Base-by-base conservation (phyloP, 2,888 invertebrate species). In the Xestoiulus laeticollis region DNA sequence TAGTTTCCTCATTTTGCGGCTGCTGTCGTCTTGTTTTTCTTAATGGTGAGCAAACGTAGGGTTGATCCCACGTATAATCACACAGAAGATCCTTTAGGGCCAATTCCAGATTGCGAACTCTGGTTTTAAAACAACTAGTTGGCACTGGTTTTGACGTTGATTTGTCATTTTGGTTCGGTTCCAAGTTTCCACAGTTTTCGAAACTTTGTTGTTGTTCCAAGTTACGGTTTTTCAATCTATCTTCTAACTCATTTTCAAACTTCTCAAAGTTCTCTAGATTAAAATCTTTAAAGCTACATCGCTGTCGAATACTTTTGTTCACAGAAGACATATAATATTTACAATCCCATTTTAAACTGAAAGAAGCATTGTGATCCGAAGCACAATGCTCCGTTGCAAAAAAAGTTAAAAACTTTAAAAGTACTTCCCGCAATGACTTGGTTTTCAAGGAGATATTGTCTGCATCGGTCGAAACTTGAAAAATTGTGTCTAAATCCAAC, bases 21-120 rank as follows among this genome's bases (percentile, higher is more conserved):
- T 30, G 78, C 30, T 30, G 10, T 38, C 43, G n/a, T 85, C n/a
- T n/a, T n/a, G n/a, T 38, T 85, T 30, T 78, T 85, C 86, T 85
- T 12, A 78, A 48, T n/a, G 89, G 89, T 3, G 88, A 87, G 19
- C 84, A 85, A 12, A 89, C 78, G 44, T 87, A 85, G 6, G 88
- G 89, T 16, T 68, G 38, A 33, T 88, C 89, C 89, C 89, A 89
- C 78, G 87, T 82, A 82, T 87, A 89, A 53, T 89, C 89, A 53
- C 82, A 88, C 32, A 88, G 26, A 4, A 87, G 19, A 26, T 89
- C 89, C 43, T 82, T 88, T 6, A 89, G 43, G 12, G 87, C 86
- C n/a, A 33, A 32, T 26, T 87, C 85, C 5, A 87, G 78, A 10
- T 78, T 78, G 26, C 4, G 14, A 26, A 78, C 14, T 78, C 30